Evolutionary conservation across 2,113 vertebrate genomes (phyloP), one percentile per base, ranked within the genome.

Genomic region (Callaeas wilsoni): DNA sequence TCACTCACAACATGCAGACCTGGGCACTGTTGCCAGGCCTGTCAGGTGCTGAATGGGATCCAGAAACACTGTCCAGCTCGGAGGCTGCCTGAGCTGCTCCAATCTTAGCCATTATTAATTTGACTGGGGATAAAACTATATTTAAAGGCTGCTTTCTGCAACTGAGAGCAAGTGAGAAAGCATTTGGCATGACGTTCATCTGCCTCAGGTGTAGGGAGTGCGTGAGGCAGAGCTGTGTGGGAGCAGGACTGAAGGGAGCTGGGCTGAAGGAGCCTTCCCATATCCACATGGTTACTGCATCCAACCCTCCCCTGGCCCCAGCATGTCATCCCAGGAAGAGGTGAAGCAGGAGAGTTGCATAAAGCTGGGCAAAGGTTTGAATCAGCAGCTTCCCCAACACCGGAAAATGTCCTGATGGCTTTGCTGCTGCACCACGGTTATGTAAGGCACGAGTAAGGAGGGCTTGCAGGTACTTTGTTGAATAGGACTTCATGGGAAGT

Each of bases 61-160:
- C 95, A 97, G 90, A 75, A 85, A 92, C 19, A 23, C 85, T 10
- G 7, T 67, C 91, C 92, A 92, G 85, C 60, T 87, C 50, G 1
- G 22, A 65, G 33, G 70, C 83, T 82, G 85, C 20, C 63, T 64
- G 89, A 95, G 55, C 71, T 1, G 3, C 90, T 81, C 81, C 86
- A 62, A 0, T 67, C 73, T 89, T 32, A 62, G 67, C 60, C 57
- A 46, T 39, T 84, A 68, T 89, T 89, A 44, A 78, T 92, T 64
- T 84, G 37, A 57, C 39, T 49, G 47, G 41, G 73, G 37, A 75
- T 56, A 75, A 87, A 90, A 63, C 41, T 44, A 13, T 41, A 16
- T 32, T 27, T 35, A 74, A 92, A 93, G 19, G 37, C 46, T 41
- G 18, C 46, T 86, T 90, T 79, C 56, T 83, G 41, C 32, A 53